These are phyloP conservation scores for Brachionus asplanchnoidis DNA, from an alignment of 1,140 invertebrate species.

Conservation along the genomic window DNA sequence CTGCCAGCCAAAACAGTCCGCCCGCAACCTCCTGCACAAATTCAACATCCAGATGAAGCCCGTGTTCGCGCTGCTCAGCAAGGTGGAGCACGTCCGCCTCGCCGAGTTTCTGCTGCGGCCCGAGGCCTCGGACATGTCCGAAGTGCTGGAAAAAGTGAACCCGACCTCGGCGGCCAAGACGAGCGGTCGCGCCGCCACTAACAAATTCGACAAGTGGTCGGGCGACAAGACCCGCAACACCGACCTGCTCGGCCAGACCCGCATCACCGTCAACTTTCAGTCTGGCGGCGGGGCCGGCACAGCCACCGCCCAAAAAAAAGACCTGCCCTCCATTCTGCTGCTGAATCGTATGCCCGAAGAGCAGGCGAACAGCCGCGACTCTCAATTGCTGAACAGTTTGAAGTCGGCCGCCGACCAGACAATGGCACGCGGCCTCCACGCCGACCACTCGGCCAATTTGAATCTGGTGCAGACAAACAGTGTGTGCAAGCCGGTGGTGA, in stretches of 20 bases:
- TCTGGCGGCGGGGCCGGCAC: background rate
- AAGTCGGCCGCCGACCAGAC: constrained; percentile 31
- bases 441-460: background rate
- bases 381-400: background rate
- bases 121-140: background rate
- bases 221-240: constrained; percentile 30
- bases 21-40: constrained; percentile 7
- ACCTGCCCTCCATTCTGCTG: constrained; percentile 24
- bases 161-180: background rate
- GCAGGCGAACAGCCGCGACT: background rate
- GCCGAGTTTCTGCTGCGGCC: constrained; percentile 8
- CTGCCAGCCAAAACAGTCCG: background rate
- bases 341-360: constrained; percentile 14
- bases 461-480: background rate
- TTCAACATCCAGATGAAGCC: constrained; percentile 27
- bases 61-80: background rate
- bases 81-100: constrained; percentile 18
- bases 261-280: constrained; percentile 25
- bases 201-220: constrained; percentile 4
- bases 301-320: background rate
- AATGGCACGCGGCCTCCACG: background rate
- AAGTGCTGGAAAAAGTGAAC: background rate
- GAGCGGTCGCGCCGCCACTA: background rate
- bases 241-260: constrained; percentile 17
- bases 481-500: background rate